Evolutionary conservation across 1,140 invertebrate species (phyloP).

Genomic region (Lepeophtheirus salmonis): DNA sequence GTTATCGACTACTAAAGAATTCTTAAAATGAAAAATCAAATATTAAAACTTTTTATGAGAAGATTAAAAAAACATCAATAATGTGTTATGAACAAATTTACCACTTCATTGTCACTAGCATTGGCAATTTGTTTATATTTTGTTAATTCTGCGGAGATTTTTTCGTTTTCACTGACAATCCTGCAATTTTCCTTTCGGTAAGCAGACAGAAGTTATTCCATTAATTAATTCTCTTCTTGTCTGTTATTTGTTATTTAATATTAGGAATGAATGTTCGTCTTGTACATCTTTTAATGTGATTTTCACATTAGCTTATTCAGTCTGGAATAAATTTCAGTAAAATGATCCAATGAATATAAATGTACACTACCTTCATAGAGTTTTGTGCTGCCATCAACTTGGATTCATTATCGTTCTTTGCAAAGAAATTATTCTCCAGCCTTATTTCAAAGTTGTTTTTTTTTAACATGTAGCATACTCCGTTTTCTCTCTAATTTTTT

Average conservation of each 20-base stretch:
- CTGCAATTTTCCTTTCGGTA: too few relatives aligned
- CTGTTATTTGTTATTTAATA: background rate
- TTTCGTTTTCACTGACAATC: too few relatives aligned
- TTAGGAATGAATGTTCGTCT: background rate
- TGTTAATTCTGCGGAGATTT: too few relatives aligned
- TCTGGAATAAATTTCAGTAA: background rate
- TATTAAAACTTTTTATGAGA: too few relatives aligned
- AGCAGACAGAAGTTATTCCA: too few relatives aligned
- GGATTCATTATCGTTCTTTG: background rate
- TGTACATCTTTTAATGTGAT: background rate
- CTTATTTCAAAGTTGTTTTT: background rate
- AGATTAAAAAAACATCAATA: too few relatives aligned
- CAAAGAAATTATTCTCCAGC: slow-evolving; percentile 2
- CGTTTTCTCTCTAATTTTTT: background rate
- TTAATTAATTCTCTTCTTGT: background rate
- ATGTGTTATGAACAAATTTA: too few relatives aligned
- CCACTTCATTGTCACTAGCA: too few relatives aligned
- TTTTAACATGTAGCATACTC: background rate
- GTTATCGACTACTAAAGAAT: background rate
- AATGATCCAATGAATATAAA: background rate
- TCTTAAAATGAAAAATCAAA: too few relatives aligned
- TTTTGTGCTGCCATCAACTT: background rate
- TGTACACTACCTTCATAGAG: background rate
- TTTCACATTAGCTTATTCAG: background rate
- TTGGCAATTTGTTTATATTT: too few relatives aligned